These are phyloP conservation scores for Listrodromus nycthemerus DNA, from an alignment of 2,888 invertebrate species.

Conservation along the genomic window DNA sequence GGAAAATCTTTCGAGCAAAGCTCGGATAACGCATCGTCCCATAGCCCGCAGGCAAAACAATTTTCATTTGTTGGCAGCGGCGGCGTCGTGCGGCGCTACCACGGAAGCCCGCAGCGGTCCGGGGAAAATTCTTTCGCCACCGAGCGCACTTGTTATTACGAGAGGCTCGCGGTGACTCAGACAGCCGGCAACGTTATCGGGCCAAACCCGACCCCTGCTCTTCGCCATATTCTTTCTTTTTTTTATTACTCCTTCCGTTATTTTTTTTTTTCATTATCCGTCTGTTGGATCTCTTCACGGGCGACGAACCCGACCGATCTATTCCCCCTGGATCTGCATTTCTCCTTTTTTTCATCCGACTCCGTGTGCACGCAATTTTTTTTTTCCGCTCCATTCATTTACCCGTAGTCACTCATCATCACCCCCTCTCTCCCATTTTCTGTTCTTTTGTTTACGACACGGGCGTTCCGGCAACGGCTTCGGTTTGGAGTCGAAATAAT, in stretches of 20 bases:
- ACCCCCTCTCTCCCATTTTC: slow-evolving; percentile 27
- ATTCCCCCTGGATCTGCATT: neutral
- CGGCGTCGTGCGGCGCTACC: neutral
- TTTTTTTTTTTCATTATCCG: slow-evolving; percentile 11
- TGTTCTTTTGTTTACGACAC: slow-evolving; percentile 40
- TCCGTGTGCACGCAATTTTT: slow-evolving; percentile 27
- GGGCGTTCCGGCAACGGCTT: slow-evolving; percentile 20
- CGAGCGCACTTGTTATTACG: slow-evolving; percentile 43
- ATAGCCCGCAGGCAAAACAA: slow-evolving; percentile 63
- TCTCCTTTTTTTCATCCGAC: slow-evolving; percentile 20
- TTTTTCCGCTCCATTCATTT: slow-evolving; percentile 49
- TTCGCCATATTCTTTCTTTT: neutral
- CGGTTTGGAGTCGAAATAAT: slow-evolving; percentile 51
- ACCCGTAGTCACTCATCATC: slow-evolving; percentile 40
- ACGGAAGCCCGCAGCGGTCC: slow-evolving; percentile 10
- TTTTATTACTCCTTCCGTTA: neutral
- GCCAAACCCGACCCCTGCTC: neutral
- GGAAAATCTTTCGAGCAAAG: slow-evolving; percentile 64
- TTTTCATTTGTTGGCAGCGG: slow-evolving; percentile 55
- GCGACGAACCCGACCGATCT: slow-evolving; percentile 25
- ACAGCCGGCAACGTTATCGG: neutral
- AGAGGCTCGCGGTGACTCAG: slow-evolving; percentile 21
- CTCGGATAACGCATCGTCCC: slow-evolving; percentile 63
- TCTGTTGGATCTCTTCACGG: neutral
- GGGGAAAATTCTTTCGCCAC: slow-evolving; percentile 53